Conservation (phyloP, 2,888 invertebrate species). For the Maniola hyperantus region DNA sequence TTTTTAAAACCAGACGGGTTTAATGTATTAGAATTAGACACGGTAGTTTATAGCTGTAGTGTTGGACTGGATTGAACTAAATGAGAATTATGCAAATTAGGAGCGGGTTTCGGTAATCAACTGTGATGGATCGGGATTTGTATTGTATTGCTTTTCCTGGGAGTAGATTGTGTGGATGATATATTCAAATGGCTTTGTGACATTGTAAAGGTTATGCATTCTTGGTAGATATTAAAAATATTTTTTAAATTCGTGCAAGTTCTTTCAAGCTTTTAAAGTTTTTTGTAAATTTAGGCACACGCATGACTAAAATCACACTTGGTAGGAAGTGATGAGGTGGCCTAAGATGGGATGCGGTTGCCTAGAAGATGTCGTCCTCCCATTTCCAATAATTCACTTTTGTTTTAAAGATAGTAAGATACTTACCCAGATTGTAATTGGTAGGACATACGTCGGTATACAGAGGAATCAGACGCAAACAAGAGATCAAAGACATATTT, state of each 20-base stretch:
- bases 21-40: slow-evolving; percentile 41
- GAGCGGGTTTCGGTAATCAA: slow-evolving; percentile 49
- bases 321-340: too few relatives aligned
- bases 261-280: too few relatives aligned
- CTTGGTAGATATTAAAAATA: slow-evolving; percentile 3
- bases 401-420: too few relatives aligned
- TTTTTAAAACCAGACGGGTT: slow-evolving; percentile 40
- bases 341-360: too few relatives aligned
- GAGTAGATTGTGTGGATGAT: slow-evolving; percentile 8
- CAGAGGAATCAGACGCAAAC: too few relatives aligned
- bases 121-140: slow-evolving; percentile 50
- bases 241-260: background rate
- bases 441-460: too few relatives aligned
- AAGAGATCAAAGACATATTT: too few relatives aligned
- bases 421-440: too few relatives aligned
- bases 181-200: slow-evolving; percentile 20
- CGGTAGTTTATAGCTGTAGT: slow-evolving; percentile 34
- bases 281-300: too few relatives aligned
- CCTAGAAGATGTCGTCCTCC: too few relatives aligned
- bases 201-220: slow-evolving; percentile 17
- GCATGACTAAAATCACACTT: too few relatives aligned
- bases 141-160: slow-evolving; percentile 30
- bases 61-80: slow-evolving; percentile 39
- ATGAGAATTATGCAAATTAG: slow-evolving; percentile 50
- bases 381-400: too few relatives aligned